Evolutionary conservation across 2,888 invertebrate species (phyloP), one percentile per base, ranked within the genome.

Genomic region (Nysson spinosus): DNA sequence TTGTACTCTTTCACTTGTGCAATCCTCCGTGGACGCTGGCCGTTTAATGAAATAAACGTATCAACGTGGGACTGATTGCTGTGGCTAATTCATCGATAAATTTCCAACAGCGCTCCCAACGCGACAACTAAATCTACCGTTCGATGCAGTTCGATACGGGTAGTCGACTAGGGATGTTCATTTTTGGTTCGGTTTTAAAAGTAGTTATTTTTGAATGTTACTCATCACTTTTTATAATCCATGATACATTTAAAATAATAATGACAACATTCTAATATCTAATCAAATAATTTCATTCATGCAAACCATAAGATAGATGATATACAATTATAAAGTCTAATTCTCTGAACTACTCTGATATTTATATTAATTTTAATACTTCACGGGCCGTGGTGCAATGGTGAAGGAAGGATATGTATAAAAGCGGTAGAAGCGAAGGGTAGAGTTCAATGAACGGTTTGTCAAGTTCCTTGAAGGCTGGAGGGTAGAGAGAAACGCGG

Each of bases 11-110:
- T 11, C 44, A 26, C 16, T 16, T 12, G n/a, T 4, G 20, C 24
- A 40, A 35, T 39, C 60, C 55, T 49, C 37, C 22, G 17, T 19
- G 54, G 30, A 39, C 28, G 22, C 61, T 40, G 35, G 49, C 44
- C 67, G 69, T 63, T 78, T 75, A 77, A 79, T 78, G 70, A 75
- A 78, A 81, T 77, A 72, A 76, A 77, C 77, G 69, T 71, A 75
- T 74, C 72, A 69, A 65, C 72, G 62, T 58, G 58, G 57, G 67
- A 68, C 69, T 62, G 66, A 72, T 77, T 72, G 75, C 65, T 50
- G 46, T 50, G 51, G 67, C 73, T 76, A 78, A 76, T 75, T 76
- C 68, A 60, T 50, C 71, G 66, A 77, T 78, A 76, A 75, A 78
- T 78, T 75, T 68, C 56, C 19, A 4, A 26, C 22, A 11, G 14